Conservation (phyloP, 2,113 vertebrate genomes). For the Petroica traversi region DNA sequence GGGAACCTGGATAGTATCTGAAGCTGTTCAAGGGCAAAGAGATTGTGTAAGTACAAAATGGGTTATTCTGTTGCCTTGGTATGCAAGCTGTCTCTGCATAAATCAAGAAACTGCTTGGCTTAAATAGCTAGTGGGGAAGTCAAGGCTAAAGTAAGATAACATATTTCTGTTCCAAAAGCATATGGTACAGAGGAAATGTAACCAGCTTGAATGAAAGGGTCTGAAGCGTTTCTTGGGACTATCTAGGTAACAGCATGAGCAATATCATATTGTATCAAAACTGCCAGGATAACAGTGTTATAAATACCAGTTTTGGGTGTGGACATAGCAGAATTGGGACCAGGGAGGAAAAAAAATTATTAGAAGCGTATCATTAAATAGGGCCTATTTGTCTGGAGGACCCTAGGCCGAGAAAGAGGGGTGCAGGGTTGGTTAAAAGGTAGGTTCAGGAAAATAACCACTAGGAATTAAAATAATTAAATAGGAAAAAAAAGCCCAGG, state of each 20-base stretch:
- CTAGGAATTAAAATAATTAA: neutral
- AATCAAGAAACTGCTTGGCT: neutral
- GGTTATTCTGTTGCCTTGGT: neutral
- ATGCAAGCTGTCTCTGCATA: neutral
- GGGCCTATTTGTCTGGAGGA: neutral
- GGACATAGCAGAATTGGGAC: neutral
- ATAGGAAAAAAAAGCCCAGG: neutral
- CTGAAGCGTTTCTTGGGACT: neutral
- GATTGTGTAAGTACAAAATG: neutral
- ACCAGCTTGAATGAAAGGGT: neutral
- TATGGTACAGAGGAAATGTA: neutral
- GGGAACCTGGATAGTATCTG: neutral
- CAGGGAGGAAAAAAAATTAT: neutral
- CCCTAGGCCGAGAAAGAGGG: neutral
- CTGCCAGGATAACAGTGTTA: neutral
- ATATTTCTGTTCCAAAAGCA: neutral
- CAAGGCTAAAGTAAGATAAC: neutral
- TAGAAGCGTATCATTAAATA: neutral
- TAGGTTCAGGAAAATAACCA: neutral
- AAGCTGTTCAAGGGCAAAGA: neutral
- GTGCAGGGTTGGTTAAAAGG: neutral
- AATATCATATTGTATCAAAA: neutral
- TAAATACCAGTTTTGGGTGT: neutral
- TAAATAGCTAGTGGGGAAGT: neutral
- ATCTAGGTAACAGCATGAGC: neutral